These are phyloP conservation scores for Syngnathus typhle DNA, from an alignment of 2,113 vertebrate genomes.

Conservation along the genomic window DNA sequence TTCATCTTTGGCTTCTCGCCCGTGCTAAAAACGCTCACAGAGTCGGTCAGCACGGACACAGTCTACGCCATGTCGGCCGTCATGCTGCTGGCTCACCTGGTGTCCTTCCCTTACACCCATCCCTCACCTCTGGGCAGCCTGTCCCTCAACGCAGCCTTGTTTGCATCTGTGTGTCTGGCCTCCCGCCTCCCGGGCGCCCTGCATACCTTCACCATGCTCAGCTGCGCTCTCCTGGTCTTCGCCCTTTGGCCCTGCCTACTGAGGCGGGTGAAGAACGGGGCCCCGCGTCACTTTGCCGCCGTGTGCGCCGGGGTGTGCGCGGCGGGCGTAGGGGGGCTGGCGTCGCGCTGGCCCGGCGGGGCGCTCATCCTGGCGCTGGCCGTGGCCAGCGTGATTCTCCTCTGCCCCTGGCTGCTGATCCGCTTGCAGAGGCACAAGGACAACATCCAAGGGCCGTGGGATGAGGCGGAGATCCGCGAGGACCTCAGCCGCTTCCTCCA, in stretches of 20 bases:
- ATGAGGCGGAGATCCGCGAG: slow-evolving; percentile 95
- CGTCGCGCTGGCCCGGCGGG: slow-evolving; percentile 73
- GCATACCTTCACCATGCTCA: slow-evolving; percentile 90
- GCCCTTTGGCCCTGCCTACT: slow-evolving; percentile 94
- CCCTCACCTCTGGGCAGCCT: slow-evolving; percentile 88
- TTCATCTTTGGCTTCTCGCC: slow-evolving; percentile 96
- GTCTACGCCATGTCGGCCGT: slow-evolving; percentile 92
- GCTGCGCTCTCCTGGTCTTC: slow-evolving; percentile 89
- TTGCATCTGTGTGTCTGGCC: slow-evolving; percentile 90
- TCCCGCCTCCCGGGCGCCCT: slow-evolving; percentile 85
- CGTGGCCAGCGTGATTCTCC: slow-evolving; percentile 74
- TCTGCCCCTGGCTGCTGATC: slow-evolving; percentile 87
- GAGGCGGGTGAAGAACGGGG: slow-evolving; percentile 78
- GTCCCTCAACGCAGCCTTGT: slow-evolving; percentile 93
- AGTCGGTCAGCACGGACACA: slow-evolving; percentile 94
- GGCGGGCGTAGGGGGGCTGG: slow-evolving; percentile 71
- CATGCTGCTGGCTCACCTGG: slow-evolving; percentile 91
- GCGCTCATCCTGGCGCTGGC: slow-evolving; percentile 78
- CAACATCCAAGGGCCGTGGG: slow-evolving; percentile 97
- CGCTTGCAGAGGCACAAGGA: slow-evolving; percentile 88
- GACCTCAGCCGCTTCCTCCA: slow-evolving; percentile 81
- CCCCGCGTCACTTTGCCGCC: slow-evolving; percentile 70
- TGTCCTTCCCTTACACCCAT: slow-evolving; percentile 86
- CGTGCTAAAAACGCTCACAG: slow-evolving; percentile 88
- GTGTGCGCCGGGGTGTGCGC: slow-evolving; percentile 77